Evolutionary conservation across 2,113 vertebrate species (phyloP).

Genomic region (Peromyscus californicus): DNA sequence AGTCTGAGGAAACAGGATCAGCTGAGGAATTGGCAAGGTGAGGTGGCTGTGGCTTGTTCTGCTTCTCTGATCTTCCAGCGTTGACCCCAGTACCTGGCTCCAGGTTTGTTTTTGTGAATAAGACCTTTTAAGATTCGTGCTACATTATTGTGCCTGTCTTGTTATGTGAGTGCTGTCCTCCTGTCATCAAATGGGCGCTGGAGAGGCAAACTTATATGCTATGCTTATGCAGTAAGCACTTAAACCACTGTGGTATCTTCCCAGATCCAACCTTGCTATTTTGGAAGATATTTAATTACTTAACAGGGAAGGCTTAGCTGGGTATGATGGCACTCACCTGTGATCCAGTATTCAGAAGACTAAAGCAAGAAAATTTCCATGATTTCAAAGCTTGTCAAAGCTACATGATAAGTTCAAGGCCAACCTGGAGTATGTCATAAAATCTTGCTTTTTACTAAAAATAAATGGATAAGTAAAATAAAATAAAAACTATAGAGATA

Average conservation of each 20-base stretch:
- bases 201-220: neutral
- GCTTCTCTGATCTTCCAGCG: too few relatives aligned
- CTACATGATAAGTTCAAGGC: neutral
- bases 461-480: neutral
- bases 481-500: neutral
- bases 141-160: neutral
- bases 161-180: neutral
- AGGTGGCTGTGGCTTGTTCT: too few relatives aligned
- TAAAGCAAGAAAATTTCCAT: neutral
- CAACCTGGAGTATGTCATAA: neutral
- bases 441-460: neutral
- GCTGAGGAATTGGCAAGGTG: too few relatives aligned
- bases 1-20: too few relatives aligned
- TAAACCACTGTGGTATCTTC: neutral
- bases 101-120: too few relatives aligned
- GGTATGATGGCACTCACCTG: neutral
- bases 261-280: neutral
- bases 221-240: neutral
- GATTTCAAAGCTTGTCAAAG: neutral
- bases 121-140: too few relatives aligned
- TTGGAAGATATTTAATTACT: conserved; percentile 44
- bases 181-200: neutral
- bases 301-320: neutral
- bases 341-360: neutral
- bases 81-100: too few relatives aligned